Base-by-base conservation (phyloP, 2,888 invertebrate species). In the Gibbula magus region DNA sequence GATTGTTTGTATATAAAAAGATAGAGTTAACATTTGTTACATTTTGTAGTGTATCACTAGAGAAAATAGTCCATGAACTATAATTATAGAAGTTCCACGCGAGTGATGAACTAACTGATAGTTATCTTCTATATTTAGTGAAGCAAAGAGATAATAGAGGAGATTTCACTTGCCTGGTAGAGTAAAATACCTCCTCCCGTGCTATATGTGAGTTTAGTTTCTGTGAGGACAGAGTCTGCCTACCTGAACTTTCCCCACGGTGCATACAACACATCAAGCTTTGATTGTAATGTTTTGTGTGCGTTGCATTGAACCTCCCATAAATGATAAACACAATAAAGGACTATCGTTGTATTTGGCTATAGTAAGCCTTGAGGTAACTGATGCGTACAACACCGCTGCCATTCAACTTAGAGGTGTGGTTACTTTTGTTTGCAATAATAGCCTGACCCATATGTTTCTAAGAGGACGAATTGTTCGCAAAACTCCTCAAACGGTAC, bases 351-450 rank as follows among this genome's bases (percentile, higher is more conserved):
- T 45, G 45, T 35, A 35, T 73, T 22, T 73, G 70, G 35, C 29
- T 73, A 45, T 8, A n/a, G 56, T 39, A 39, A 39, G 45, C 39
- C 35, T 35, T 73, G 56, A 20, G 56, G 56, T 7, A 25, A 8
- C n/a, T 67, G 74, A 74, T 74, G 74, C 74, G 74, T 74, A 51
- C 51, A 51, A 52, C 51, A 18, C 25, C 25, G 18, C n/a, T 51
- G 16, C 39, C 74, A 74, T 74, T 74, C 51, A 74, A 74, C 39
- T 16, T 13, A 39, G 22, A 51, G 74, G 74, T 74, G 74, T 74
- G 74, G 74, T 74, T 45, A 45, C 61, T 74, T 74, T 74, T 74
- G 74, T 74, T 51, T 74, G 74, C 16, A 35, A 25, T 45, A 74
- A 39, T 22, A 25, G 74, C 25, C 74, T 25, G 51, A 61, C 61